Conservation (phyloP, 1,140 invertebrate genomes). For the Fopius arisanus region DNA sequence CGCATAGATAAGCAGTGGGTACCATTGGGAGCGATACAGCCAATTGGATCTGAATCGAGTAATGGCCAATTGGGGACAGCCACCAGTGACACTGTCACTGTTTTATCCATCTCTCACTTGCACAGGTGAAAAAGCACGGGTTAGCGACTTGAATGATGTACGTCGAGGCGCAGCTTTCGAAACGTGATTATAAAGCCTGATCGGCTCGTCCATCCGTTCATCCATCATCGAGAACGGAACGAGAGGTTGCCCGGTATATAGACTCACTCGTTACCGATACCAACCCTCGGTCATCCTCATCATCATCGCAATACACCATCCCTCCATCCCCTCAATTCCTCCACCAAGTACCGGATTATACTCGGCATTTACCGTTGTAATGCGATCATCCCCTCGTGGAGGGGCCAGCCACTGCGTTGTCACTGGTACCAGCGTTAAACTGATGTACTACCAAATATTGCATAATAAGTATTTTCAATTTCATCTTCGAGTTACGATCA, state of each 20-base stretch:
- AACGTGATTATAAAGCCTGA: conserved; percentile 42
- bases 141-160: conserved; percentile 33
- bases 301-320: neutral
- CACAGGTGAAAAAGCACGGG: too few species aligned
- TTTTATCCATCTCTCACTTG: conserved; percentile 11
- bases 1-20: conserved; percentile 43
- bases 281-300: conserved; percentile 5
- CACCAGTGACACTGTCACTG: conserved; percentile 35
- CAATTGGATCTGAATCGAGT: conserved; percentile 48
- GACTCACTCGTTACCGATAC: conserved; percentile 26
- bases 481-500: conserved; percentile 3
- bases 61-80: conserved; percentile 48
- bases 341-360: neutral
- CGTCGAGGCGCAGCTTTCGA: conserved; percentile 25
- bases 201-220: conserved; percentile 35
- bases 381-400: neutral
- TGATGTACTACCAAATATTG: conserved; percentile 9
- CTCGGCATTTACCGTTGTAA: neutral
- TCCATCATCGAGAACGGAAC: conserved; percentile 36
- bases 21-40: conserved; percentile 39
- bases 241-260: conserved; percentile 15
- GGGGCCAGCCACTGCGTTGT: neutral
- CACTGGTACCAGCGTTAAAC: neutral
- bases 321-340: neutral
- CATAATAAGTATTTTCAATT: conserved; percentile 12